Percentiles rank a stretch among this genome's conserved stretches.
phyloP scores from a whole-genome alignment of 2,888 invertebrate genomes.

The Diadromus collaris region DNA sequence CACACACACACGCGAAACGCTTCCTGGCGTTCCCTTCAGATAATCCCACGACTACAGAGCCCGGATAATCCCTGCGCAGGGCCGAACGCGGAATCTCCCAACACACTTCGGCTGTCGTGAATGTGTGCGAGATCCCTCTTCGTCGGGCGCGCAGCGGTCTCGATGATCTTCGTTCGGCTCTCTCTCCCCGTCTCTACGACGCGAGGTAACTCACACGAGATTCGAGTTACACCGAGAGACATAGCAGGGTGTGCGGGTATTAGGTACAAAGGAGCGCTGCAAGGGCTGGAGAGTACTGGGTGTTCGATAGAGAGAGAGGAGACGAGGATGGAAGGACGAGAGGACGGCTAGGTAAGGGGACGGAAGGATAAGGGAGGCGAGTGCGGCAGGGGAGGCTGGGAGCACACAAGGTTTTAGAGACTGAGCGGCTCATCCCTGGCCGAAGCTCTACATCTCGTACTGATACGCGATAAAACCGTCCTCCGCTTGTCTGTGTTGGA shows the following conservation, averaged over 20 bases:
- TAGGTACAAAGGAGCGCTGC: constrained; percentile 51
- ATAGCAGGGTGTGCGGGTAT: constrained; percentile 42
- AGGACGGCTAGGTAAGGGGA: constrained; percentile 35
- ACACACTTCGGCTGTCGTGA: constrained; percentile 10
- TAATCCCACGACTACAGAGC: constrained; percentile 78
- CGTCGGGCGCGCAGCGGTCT: neutral
- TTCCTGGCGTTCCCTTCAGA: constrained; percentile 69
- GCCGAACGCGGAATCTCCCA: constrained; percentile 58
- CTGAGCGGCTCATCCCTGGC: constrained; percentile 79
- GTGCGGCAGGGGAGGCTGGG: constrained; percentile 66
- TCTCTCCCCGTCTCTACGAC: constrained; percentile 14
- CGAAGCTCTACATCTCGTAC: constrained; percentile 78
- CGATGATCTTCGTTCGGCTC: constrained; percentile 42
- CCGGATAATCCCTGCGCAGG: constrained; percentile 78
- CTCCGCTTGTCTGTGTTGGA: constrained; percentile 21
- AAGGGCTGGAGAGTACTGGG: constrained; percentile 25
- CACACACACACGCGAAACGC: constrained; percentile 59
- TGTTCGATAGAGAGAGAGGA: constrained; percentile 11
- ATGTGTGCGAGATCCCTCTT: constrained; percentile 62
- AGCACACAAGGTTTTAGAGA: constrained; percentile 78
- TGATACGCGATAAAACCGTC: constrained; percentile 65
- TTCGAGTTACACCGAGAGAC: constrained; percentile 50
- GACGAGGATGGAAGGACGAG: neutral
- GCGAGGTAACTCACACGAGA: constrained; percentile 52
- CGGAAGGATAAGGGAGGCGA: constrained; percentile 33